Percentiles rank a stretch among this genome's conserved stretches.
These are phyloP conservation scores for Orthosia gothica DNA, from an alignment of 2,888 invertebrate genomes.

Conservation along the genomic window DNA sequence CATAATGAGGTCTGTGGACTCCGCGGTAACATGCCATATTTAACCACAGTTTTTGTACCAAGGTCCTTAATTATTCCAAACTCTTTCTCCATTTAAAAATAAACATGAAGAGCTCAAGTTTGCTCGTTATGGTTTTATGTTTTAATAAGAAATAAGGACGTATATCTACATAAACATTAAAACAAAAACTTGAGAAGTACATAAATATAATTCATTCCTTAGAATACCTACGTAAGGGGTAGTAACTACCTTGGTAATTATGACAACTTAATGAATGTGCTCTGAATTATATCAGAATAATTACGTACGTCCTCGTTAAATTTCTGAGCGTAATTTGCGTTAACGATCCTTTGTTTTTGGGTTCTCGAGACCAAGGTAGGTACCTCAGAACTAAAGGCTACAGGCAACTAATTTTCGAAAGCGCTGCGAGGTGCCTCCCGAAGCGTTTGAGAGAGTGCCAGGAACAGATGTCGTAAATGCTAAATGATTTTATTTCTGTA, in stretches of 20 bases:
- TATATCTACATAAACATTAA: conserved; percentile 50
- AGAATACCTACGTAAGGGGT: conserved; percentile 42
- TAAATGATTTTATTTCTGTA: too few species aligned
- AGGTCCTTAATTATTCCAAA: conserved; percentile 50
- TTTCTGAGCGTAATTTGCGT: conserved; percentile 64
- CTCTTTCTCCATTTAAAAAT: conserved; percentile 43
- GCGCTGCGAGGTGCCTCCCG: conserved; percentile 29
- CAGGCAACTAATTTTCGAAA: conserved; percentile 63
- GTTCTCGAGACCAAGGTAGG: conserved; percentile 42
- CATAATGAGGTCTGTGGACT: conserved; percentile 51
- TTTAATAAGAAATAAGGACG: conserved; percentile 37
- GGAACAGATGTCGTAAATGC: conserved; percentile 62
- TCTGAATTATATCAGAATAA: conserved; percentile 65
- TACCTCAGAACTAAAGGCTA: conserved; percentile 58
- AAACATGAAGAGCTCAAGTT: conserved; percentile 48
- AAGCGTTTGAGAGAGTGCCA: conserved; percentile 64
- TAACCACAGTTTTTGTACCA: conserved; percentile 30
- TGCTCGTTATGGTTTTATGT: conserved; percentile 47
- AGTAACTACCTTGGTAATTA: conserved; percentile 58
- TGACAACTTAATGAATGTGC: conserved; percentile 67
- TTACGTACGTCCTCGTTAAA: conserved; percentile 59
- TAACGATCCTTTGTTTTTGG: conserved; percentile 70
- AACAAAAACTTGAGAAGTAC: conserved; percentile 44
- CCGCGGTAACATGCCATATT: conserved; percentile 43
- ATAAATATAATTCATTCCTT: conserved; percentile 53